phyloP scores from a whole-genome alignment of 1,140 invertebrate species.

The Apis cerana region DNA sequence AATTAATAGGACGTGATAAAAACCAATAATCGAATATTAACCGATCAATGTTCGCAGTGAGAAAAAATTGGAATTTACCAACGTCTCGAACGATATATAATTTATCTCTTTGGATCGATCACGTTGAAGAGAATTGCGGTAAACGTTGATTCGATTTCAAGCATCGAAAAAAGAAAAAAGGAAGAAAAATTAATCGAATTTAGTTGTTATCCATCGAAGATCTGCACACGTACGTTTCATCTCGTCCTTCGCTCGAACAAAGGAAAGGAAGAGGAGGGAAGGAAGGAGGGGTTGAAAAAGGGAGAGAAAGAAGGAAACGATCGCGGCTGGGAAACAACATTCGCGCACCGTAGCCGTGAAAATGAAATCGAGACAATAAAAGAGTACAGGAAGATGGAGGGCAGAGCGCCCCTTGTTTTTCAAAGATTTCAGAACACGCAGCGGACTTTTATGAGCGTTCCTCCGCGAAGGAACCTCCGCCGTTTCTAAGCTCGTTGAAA shows the following conservation, averaged over 20 bases:
- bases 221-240: neutral
- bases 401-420: slow-evolving; percentile 55
- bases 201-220: neutral
- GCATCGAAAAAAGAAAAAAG: neutral
- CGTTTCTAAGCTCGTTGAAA: slow-evolving; percentile 62
- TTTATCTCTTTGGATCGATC: no score
- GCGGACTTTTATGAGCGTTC: slow-evolving; percentile 58
- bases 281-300: neutral
- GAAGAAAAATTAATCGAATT: neutral
- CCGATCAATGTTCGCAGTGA: neutral
- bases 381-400: slow-evolving; percentile 39
- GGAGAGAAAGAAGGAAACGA: neutral
- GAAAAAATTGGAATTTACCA: neutral
- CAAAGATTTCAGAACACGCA: slow-evolving; percentile 54
- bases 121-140: no score
- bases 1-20: neutral
- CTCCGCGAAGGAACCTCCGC: slow-evolving; percentile 39
- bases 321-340: slow-evolving; percentile 1
- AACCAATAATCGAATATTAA: neutral
- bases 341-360: slow-evolving; percentile 37
- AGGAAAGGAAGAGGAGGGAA: neutral
- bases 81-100: neutral
- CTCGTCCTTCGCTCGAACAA: neutral
- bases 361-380: slow-evolving; percentile 61
- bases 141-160: no score